Evolutionary conservation across 1,140 invertebrate genomes (phyloP).

Genomic region (Ridgeia piscesae): DNA sequence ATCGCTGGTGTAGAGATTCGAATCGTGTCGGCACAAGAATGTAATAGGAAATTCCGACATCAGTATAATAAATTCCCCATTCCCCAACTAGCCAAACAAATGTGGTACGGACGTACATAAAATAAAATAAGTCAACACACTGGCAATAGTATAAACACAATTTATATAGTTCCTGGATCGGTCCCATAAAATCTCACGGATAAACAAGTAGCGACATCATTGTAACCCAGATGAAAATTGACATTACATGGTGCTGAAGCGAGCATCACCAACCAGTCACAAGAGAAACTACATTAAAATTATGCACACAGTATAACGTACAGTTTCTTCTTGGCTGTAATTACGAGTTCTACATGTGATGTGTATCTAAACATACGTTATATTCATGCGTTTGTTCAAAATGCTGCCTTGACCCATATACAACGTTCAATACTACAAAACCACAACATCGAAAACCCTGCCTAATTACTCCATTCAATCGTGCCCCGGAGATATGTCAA

Average conservation of each 20-base stretch:
- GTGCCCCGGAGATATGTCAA: neutral
- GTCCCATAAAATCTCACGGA: neutral
- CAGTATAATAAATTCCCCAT: no score
- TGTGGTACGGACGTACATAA: neutral
- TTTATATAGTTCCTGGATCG: neutral
- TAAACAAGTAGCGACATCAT: neutral
- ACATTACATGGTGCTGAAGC: neutral
- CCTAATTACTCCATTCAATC: neutral
- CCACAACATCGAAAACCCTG: neutral
- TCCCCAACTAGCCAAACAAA: neutral
- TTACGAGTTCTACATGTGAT: neutral
- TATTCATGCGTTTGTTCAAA: conserved; percentile 1
- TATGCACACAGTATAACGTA: neutral
- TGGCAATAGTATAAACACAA: neutral
- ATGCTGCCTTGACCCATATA: neutral
- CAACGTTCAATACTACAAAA: conserved; percentile 6
- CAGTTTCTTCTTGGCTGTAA: conserved; percentile 5
- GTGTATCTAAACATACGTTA: conserved; percentile 6
- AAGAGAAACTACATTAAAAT: conserved; percentile 1
- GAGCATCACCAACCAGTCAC: neutral
- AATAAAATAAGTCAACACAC: neutral
- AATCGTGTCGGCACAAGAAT: no score
- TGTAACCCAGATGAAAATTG: neutral
- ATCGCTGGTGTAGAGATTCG: no score
- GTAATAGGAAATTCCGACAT: no score